Evolutionary conservation across 2,797 vertebrate genomes (phyloP), one percentile per base, ranked within the genome.

Genomic region (Astyanax mexicanus): DNA sequence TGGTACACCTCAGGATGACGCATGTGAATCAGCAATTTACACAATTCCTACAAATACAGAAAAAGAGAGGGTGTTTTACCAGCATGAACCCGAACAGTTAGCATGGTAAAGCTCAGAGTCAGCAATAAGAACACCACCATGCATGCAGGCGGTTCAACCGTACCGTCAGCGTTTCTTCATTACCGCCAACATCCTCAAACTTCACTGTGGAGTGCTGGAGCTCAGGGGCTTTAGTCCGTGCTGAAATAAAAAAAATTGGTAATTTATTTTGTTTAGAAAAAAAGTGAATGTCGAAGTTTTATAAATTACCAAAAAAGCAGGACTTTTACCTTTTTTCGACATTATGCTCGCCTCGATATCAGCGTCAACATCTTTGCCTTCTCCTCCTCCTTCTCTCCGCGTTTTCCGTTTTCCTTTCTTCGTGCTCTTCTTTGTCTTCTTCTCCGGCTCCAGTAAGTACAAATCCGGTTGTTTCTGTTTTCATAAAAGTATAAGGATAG

Each of bases 111-210:
- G 0, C 5, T 58, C 12, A 29, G 55, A 2, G 1, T 7, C 0
- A 6, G 23, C 27, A 7, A 15, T 5, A 7, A 29, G 25, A 17
- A 55, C 3, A 4, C 9, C 3, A 5, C 6, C 7, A 62, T 45
- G 13, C n/a, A n/a, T 44, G 38, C 21, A 44, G 35, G 2, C 12
- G 23, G 7, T 6, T 45, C n/a, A 27, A 8, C 6, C 37, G 1
- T n/a, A 98, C 97, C 91, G 90, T 94, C 80, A 99, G 86, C 0
- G 92, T 95, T 11, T 86, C 88, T 71, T 99, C 96, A 55, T 94
- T 98, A 65, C 96, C 97, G 51, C 97, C 97, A 0, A 99, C 90
- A 66, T 99, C 96, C 78, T 96, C 95, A 91, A 99, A 99, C 38
- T 84, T 95, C 81, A 97, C 85, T 0, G 75, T 84, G 17, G 97